These are phyloP conservation scores for Peromyscus maniculatus DNA, from an alignment of 2,113 vertebrate genomes.

Conservation along the genomic window DNA sequence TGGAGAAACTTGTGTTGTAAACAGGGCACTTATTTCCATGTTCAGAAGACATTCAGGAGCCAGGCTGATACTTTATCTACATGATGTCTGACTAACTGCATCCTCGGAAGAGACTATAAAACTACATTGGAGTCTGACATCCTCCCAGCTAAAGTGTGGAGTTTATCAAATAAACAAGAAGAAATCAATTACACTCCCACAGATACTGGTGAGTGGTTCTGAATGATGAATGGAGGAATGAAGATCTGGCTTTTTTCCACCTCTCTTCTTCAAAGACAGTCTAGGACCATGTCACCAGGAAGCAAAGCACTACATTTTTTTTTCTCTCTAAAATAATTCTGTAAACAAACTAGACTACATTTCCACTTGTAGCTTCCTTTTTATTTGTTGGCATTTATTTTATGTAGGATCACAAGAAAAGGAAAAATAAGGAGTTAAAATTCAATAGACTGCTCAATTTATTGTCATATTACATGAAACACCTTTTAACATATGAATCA, in stretches of 20 bases:
- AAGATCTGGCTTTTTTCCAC: not conserved
- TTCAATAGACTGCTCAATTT: not conserved
- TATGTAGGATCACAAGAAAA: not conserved
- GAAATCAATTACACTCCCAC: slow-evolving; percentile 75
- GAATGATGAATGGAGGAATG: not conserved
- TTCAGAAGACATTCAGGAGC: slow-evolving; percentile 66
- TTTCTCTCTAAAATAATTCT: not conserved
- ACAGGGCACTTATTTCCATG: slow-evolving; percentile 14
- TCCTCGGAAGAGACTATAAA: slow-evolving; percentile 74
- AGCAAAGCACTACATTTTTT: not conserved
- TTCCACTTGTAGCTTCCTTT: not conserved
- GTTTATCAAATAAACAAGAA: slow-evolving; percentile 78
- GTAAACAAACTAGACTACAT: not conserved
- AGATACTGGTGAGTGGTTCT: slow-evolving; percentile 57
- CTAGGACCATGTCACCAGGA: not conserved
- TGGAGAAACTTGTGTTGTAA: not conserved
- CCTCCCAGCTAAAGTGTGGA: slow-evolving; percentile 71
- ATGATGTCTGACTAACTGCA: slow-evolving; percentile 67
- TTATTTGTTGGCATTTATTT: not conserved
- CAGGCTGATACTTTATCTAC: slow-evolving; percentile 70
- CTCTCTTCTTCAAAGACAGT: not conserved
- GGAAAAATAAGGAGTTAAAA: not conserved
- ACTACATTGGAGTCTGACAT: slow-evolving; percentile 73
- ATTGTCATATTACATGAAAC: not conserved
- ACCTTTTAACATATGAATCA: not conserved